Percentiles rank a stretch among this genome's conserved stretches.
phyloP scores from a whole-genome alignment of 2,888 invertebrate species.

The Heliothis peltigera region DNA sequence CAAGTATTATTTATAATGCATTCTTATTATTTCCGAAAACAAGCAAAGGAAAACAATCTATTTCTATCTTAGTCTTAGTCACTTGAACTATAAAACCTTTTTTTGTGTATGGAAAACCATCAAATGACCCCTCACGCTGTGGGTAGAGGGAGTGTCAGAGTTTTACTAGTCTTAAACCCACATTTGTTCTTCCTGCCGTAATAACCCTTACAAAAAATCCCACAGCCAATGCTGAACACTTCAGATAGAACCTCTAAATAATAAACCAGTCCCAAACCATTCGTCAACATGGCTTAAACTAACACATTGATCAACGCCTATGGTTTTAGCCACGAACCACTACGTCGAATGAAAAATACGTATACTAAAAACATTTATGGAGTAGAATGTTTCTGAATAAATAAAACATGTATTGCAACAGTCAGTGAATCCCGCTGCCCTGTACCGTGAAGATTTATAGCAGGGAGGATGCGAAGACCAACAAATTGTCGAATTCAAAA shows the following conservation, averaged over 20 bases:
- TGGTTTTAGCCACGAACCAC: slow-evolving; percentile 26
- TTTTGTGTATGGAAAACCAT: no score
- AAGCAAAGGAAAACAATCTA: no score
- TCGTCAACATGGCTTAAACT: slow-evolving; percentile 9
- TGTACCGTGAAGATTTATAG: slow-evolving; percentile 45
- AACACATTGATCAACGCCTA: slow-evolving; percentile 41
- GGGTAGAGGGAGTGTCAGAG: no score
- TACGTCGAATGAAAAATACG: slow-evolving; percentile 32
- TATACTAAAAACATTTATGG: slow-evolving; percentile 45
- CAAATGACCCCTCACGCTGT: no score
- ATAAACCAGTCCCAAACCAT: slow-evolving; percentile 4
- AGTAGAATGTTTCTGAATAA: slow-evolving; percentile 49
- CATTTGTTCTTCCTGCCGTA: no score
- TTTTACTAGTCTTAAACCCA: no score
- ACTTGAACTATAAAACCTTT: no score
- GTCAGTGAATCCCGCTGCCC: slow-evolving; percentile 34
- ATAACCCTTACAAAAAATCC: no score
- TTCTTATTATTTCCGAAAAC: no score
- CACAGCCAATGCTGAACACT: no score
- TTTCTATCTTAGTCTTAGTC: no score
- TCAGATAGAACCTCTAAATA: not conserved
- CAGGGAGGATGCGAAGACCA: slow-evolving; percentile 26
- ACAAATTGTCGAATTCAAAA: slow-evolving; percentile 50
- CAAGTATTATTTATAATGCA: no score
- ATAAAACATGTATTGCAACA: slow-evolving; percentile 51